Conservation (phyloP, 2,888 invertebrate species). For the Spilosoma lubricipeda region DNA sequence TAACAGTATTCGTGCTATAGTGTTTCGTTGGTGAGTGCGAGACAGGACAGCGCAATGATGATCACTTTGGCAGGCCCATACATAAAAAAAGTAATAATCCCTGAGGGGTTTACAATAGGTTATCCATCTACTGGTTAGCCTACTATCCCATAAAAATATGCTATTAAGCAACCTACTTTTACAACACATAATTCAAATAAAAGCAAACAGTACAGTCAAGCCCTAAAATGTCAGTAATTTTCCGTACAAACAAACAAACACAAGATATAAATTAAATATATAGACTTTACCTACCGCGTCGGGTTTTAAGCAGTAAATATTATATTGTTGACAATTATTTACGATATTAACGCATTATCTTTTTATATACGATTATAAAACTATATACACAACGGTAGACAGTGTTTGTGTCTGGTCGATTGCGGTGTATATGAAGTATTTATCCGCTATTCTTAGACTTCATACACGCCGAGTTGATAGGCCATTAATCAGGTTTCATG, state of each 20-base stretch:
- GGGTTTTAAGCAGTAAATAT: constrained; percentile 41
- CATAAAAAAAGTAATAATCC: too few relatives aligned
- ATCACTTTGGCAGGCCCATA: too few relatives aligned
- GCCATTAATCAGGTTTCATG: not conserved
- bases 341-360: constrained; percentile 38
- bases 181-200: not conserved
- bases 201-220: constrained; percentile 4
- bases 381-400: constrained; percentile 18
- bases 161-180: not conserved
- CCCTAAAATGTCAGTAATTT: constrained; percentile 32
- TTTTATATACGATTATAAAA: constrained; percentile 19
- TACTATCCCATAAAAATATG: too few relatives aligned
- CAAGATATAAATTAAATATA: constrained; percentile 4
- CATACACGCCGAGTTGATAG: not conserved
- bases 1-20: too few relatives aligned
- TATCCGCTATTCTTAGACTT: constrained; percentile 1
- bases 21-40: too few relatives aligned
- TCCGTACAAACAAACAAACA: constrained; percentile 41
- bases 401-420: constrained; percentile 28
- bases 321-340: constrained; percentile 41
- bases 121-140: too few relatives aligned
- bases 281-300: constrained; percentile 33
- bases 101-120: too few relatives aligned
- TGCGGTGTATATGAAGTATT: not conserved
- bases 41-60: too few relatives aligned